Percentiles rank a stretch among this genome's conserved stretches.
Evolutionary conservation across 2,888 invertebrate genomes (phyloP).

Genomic region (Chironomus tentans): DNA sequence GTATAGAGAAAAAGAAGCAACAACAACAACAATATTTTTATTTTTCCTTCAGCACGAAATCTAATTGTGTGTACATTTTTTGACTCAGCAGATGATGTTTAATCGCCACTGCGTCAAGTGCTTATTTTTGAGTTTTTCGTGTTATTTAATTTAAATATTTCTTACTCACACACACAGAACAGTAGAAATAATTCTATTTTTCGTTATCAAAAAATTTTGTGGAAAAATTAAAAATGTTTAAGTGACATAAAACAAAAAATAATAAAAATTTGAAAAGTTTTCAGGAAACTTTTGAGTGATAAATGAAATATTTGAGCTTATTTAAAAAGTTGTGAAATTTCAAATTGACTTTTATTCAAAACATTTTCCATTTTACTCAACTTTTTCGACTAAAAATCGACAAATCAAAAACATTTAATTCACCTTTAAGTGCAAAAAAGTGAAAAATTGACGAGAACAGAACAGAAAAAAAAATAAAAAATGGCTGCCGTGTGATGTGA

Average conservation of each 20-base stretch:
- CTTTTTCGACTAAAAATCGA: background rate
- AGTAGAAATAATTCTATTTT: background rate
- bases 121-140: slow-evolving; percentile 1
- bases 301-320: background rate
- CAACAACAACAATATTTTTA: background rate
- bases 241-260: background rate
- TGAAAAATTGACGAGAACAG: background rate
- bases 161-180: background rate
- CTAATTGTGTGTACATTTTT: background rate
- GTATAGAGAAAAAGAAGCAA: background rate
- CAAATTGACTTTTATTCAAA: background rate
- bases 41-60: background rate
- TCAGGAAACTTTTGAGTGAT: background rate
- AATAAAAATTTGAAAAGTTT: background rate
- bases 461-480: slow-evolving; percentile 19
- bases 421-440: background rate
- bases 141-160: background rate
- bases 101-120: slow-evolving; percentile 22
- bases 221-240: background rate
- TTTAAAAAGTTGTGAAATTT: background rate
- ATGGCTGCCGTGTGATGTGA: slow-evolving; percentile 24
- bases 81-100: slow-evolving; percentile 23
- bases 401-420: no score
- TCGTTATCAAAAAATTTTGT: background rate
- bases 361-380: background rate